Evolutionary conservation across 1,140 invertebrate genomes (phyloP).

Genomic region (Danaus melanippus): DNA sequence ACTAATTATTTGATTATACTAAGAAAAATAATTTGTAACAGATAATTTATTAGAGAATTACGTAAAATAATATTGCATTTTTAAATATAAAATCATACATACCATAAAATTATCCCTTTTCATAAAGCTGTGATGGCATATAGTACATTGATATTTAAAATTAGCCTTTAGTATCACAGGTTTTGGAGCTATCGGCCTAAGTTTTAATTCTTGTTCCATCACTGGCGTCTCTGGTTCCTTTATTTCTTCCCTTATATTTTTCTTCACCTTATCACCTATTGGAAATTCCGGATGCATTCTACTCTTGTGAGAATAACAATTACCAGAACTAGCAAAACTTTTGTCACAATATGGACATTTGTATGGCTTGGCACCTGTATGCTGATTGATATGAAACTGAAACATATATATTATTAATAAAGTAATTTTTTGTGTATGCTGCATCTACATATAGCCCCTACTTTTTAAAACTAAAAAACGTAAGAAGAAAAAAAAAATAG

Average conservation of each 20-base stretch:
- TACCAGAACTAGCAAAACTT: conserved; percentile 84
- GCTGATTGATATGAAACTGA: conserved; percentile 84
- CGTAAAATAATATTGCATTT: too few species aligned
- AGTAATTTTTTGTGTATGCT: too few species aligned
- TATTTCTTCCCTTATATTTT: conserved; percentile 14
- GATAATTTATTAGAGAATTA: too few species aligned
- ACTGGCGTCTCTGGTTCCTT: not conserved
- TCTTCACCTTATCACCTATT: conserved; percentile 12
- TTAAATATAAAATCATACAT: conserved; percentile 26
- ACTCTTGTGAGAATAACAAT: conserved; percentile 82
- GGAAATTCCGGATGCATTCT: conserved; percentile 76
- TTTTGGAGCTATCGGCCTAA: conserved; percentile 13
- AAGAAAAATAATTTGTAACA: too few species aligned
- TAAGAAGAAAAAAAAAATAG: too few species aligned
- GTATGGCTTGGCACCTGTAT: conserved; percentile 86
- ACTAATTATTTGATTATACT: too few species aligned
- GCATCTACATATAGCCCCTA: too few species aligned
- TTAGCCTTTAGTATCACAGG: conserved; percentile 27
- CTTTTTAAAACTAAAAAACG: too few species aligned
- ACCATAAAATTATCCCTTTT: conserved; percentile 56
- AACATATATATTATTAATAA: too few species aligned
- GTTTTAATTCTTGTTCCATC: conserved; percentile 5
- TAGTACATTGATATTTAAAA: conserved; percentile 46
- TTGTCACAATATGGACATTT: conserved; percentile 87
- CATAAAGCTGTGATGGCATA: conserved; percentile 51